Base-by-base conservation (phyloP, 2,888 invertebrate species). In the Alviniconcha strummeri region DNA sequence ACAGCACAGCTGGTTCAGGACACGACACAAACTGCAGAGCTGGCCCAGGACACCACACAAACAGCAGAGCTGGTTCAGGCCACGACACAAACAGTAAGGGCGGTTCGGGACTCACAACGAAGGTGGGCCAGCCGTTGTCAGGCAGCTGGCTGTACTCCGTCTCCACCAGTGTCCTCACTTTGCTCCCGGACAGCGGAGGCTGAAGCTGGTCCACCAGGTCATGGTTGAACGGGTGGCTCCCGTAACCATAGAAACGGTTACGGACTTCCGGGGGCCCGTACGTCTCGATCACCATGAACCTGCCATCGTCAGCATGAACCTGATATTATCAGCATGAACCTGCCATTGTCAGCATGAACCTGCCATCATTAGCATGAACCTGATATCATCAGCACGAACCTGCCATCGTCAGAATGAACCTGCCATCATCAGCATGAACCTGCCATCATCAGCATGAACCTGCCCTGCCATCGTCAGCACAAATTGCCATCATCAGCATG, bases 181-280 rank as follows among this genome's bases (percentile, higher is more conserved):
- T 85, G 52, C 36, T 71, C 5, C 87, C 88, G 6, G 82, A 82
- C 82, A 84, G 85, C 83, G 19, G 84, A 9, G 81, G 80, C 60
- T 84, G 84, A 7, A 88, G 69, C 4, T 72, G 72, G 36, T 72
- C 81, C 19, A 86, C 84, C 15, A 87, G 82, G 72, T 87, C 87
- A 60, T 85, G 74, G 87, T 91, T 91, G 85, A 92, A 90, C 0
- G 93, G 91, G 67, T 83, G 78, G 0, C 90, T 87, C 5, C 92
- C 92, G n/a, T 91, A 90, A 19, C 88, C 81, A 81, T 91, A 91
- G 84, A 91, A 92, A 67, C 84, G 71, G 86, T 85, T 79, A 87
- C 85, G 64, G 87, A 86, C 19, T n/a, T 81, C 17, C 11, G 81
- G 72, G 19, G 72, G 57, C 7, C 75, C 78, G 54, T 83, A 84